Evolutionary conservation across 1,140 invertebrate species (phyloP).

Genomic region (Psilanteris sp.): DNA sequence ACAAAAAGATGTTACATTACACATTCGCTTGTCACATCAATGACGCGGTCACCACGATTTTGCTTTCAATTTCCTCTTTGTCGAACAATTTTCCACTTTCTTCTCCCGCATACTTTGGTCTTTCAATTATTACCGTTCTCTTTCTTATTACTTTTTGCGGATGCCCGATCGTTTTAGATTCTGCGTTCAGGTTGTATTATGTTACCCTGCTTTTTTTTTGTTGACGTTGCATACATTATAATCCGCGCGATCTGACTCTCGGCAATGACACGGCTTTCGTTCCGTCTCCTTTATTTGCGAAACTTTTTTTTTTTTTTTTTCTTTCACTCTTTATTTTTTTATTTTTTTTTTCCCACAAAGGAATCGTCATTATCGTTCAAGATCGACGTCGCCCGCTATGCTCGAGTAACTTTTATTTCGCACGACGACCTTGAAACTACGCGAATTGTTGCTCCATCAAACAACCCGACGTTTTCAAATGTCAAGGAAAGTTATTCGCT

Average conservation of each 20-base stretch:
- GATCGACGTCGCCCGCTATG: constrained; percentile 14
- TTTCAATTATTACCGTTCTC: background rate
- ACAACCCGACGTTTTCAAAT: constrained; percentile 28
- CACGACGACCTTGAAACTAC: constrained; percentile 33
- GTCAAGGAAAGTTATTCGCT: constrained; percentile 53
- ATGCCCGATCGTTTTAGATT: constrained; percentile 25
- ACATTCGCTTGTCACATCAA: too few relatives aligned
- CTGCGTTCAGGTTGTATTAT: constrained; percentile 10
- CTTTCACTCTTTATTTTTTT: too few relatives aligned
- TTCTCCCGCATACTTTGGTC: constrained; percentile 20
- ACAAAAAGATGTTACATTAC: too few relatives aligned
- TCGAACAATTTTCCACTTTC: constrained; percentile 11
- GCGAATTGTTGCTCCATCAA: constrained; percentile 43
- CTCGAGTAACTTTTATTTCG: constrained; percentile 32
- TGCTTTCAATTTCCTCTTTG: constrained; percentile 13
- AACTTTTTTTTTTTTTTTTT: too few relatives aligned
- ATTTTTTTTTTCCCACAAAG: constrained; percentile 28
- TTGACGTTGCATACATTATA: constrained; percentile 59
- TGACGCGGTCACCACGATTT: constrained; percentile 1
- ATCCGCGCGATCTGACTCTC: constrained; percentile 14
- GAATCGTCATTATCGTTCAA: constrained; percentile 27
- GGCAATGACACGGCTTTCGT: background rate
- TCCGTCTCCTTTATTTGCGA: constrained; percentile 1
- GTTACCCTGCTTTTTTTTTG: constrained; percentile 49
- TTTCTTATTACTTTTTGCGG: constrained; percentile 4